phyloP scores from a whole-genome alignment of 2,797 vertebrate genomes.

The Oreortyx pictus region DNA sequence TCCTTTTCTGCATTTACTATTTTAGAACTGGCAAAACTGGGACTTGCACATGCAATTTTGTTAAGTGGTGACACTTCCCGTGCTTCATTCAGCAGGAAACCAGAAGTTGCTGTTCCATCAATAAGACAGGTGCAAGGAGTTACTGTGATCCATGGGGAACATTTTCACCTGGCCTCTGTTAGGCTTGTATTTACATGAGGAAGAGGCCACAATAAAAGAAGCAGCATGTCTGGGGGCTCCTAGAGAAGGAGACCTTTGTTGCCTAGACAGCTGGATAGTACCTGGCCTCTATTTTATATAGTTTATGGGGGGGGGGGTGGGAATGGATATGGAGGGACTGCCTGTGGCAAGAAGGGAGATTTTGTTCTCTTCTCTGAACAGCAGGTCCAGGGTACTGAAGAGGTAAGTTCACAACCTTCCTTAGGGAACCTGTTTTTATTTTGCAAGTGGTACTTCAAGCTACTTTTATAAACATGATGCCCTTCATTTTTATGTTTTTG shows the following conservation, averaged over 20 bases:
- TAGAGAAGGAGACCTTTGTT: accelerated
- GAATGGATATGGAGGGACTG: accelerated
- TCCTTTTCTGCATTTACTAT: background rate
- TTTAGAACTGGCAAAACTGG: background rate
- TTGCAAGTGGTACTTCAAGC: background rate
- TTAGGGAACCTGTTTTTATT: background rate
- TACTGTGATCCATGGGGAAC: background rate
- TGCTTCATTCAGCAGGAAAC: background rate
- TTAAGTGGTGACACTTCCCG: background rate
- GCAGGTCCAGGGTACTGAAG: background rate
- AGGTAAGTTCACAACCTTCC: background rate
- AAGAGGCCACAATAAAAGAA: accelerated
- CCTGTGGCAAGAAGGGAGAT: background rate
- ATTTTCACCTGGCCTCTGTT: background rate
- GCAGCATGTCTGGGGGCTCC: accelerated
- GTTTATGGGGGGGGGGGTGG: background rate
- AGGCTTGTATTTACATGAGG: background rate
- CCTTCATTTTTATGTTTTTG: background rate
- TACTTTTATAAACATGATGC: background rate
- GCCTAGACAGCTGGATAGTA: accelerated
- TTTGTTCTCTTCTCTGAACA: background rate
- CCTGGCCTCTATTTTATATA: accelerated
- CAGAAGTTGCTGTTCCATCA: background rate
- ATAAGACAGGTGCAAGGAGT: background rate
- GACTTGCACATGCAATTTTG: background rate